A percentile compares a stretch with the other conserved stretches of the same genome.
Conservation (phyloP, 2,888 invertebrate species). For the Drosophila lacicola region DNA sequence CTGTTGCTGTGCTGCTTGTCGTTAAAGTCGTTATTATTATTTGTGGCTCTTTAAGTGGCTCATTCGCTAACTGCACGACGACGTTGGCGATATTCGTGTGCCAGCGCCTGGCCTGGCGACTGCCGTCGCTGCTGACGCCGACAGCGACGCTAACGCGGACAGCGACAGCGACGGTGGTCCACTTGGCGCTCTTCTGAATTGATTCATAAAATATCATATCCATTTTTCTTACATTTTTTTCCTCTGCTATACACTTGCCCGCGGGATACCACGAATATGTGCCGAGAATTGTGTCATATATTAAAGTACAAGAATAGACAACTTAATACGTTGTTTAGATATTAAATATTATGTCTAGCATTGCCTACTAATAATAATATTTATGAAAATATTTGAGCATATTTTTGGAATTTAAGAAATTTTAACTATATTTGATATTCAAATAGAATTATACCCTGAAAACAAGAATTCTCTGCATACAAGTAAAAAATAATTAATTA, state of each 20-base stretch:
- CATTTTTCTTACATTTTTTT: constrained; percentile 58
- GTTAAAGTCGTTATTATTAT: constrained; percentile 80
- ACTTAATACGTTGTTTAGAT: too few species aligned
- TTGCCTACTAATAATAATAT: too few species aligned
- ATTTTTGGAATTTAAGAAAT: too few species aligned
- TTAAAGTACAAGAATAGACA: too few species aligned
- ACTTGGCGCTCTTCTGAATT: constrained; percentile 81
- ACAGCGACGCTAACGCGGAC: constrained; percentile 46
- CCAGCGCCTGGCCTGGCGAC: constrained; percentile 21
- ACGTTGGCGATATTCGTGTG: constrained; percentile 79
- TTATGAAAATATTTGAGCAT: too few species aligned
- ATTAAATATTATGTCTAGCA: too few species aligned
- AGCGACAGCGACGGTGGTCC: constrained; percentile 74
- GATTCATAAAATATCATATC: constrained; percentile 81
- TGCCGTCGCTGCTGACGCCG: constrained; percentile 46
- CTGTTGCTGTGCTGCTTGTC: constrained; percentile 70
- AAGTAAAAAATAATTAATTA: too few species aligned
- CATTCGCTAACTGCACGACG: constrained; percentile 81
- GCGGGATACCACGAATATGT: neutral
- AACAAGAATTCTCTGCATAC: too few species aligned
- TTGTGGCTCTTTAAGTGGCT: constrained; percentile 81
- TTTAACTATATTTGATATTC: too few species aligned
- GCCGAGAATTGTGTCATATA: neutral
- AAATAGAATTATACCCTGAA: too few species aligned
- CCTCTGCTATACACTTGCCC: constrained; percentile 14